Evolutionary conservation across 2,113 vertebrate species (phyloP), one percentile per base, ranked within the genome.

Genomic region (Strix aluco): DNA sequence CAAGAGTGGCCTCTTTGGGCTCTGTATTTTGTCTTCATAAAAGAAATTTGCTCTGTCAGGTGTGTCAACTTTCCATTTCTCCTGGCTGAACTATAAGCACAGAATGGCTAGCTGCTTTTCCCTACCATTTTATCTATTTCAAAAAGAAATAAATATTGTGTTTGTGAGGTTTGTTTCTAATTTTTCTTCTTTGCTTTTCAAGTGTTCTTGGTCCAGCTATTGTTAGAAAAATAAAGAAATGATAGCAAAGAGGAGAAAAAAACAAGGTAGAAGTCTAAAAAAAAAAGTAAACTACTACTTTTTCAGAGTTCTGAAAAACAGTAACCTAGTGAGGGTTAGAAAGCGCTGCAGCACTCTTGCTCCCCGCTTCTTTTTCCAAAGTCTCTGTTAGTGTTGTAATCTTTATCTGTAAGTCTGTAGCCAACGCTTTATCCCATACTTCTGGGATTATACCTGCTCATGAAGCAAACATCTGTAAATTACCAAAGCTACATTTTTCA

Each of bases 261-360:
- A 69, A 0, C 16, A 58, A 62, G 30, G 10, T 40, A 77, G 42
- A 87, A 87, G 5, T 57, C 8, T 61, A 51, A 80, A 86, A 61
- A 61, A 4, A 5, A 54, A 5, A 62, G 14, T 30, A 11, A 75
- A 70, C 14, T 57, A 12, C 5, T 26, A 77, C 40, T 42, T 42
- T 42, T 42, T 42, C 15, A 77, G 38, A 62, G 25, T 46, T 86
- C 10, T 89, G 72, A 30, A 70, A 86, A 77, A 75, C 10, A 54
- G 12, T 70, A 36, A 30, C 10, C 27, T 59, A 36, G 13, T 44
- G 52, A 63, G 21, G 14, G 6, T 57, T 21, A 66, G 46, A 57
- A 89, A 86, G 29, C 10, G 18, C 11, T 13, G 62, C 8, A 10
- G 13, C 0, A 0, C 15, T 73, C 17, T 57, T 69, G 17, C 13